Base-by-base conservation (phyloP, 2,113 vertebrate species). In the Corythoichthys intestinalis region DNA sequence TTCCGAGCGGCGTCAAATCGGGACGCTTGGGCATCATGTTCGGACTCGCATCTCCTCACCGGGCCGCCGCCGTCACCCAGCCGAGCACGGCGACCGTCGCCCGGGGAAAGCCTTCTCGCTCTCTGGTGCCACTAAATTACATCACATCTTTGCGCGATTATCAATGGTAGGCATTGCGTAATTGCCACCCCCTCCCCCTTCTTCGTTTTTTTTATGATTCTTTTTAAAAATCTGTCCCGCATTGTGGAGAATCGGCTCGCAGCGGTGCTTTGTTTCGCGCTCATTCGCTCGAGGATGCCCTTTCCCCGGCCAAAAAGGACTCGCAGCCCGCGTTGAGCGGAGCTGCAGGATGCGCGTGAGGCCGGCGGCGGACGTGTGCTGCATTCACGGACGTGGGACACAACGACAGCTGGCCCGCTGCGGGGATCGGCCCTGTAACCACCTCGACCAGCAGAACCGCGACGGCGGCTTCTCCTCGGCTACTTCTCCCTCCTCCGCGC, bases 401-500 rank as follows among this genome's bases (percentile, higher is more conserved):
- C 72, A 72, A 70, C 81, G 38, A 73, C 83, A 37, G 56, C 56
- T 12, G 34, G 56, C 56, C 34, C 14, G 56, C 56, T 37, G 34
- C 56, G 56, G 10, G 53, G n/a, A 54, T 28, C 88, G 85, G 86
- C 87, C 80, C 86, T 13, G 11, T 11, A 28, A 13, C 17, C 52
- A 7, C 50, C 50, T 8, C 85, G 80, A 75, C 82, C 83, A 73
- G 72, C 83, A 69, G 83, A 66, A 75, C 81, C 77, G 80, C 85
- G 82, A 12, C 56, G 34, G 34, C 56, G 56, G 56, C 96, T 95
- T 94, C 95, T 92, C 85, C 85, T 86, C 94, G 94, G 93, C 93
- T 93, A 93, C 91, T 94, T 96, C 96, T 95, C 94, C 95, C 96
- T 95, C 94, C 95, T 92, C 86, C 85, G 87, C 86, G 90, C 87